phyloP scores from a whole-genome alignment of 2,797 vertebrate genomes.

The Ceyx erithaca region DNA sequence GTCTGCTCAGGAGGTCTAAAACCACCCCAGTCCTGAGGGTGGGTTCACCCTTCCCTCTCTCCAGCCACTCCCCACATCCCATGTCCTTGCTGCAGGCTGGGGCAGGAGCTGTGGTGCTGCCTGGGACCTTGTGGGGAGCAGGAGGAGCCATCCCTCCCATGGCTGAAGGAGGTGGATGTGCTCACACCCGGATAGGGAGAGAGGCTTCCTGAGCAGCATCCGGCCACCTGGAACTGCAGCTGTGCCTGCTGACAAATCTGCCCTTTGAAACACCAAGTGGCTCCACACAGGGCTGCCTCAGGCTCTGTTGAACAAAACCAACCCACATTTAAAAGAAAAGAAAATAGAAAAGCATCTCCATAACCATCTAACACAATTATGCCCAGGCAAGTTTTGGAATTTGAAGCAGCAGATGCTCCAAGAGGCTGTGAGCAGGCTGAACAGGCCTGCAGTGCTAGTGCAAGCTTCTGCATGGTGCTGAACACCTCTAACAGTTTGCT shows the following conservation, averaged over 20 bases:
- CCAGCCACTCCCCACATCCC: not conserved
- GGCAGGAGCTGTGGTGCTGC: conserved; percentile 68
- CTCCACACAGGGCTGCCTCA: not conserved
- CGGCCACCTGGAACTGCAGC: not conserved
- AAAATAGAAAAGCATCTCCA: not conserved
- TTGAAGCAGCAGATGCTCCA: not conserved
- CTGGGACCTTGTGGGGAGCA: conserved; percentile 73
- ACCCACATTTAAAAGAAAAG: not conserved
- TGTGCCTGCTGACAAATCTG: not conserved
- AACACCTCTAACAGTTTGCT: not conserved
- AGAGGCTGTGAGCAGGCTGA: not conserved
- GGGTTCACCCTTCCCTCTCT: not conserved
- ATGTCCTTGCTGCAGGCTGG: conserved; percentile 66
- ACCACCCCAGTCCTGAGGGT: not conserved
- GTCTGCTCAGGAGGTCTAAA: not conserved
- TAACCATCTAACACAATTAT: not conserved
- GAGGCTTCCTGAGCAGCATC: not conserved
- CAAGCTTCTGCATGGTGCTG: not conserved
- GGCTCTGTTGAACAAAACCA: not conserved
- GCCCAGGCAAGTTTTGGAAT: not conserved
- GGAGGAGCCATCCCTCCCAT: conserved; percentile 76
- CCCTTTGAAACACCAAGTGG: not conserved
- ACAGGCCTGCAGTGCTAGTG: not conserved
- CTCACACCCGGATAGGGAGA: conserved; percentile 7
- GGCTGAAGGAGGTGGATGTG: conserved; percentile 79